Evolutionary conservation across 2,113 vertebrate species (phyloP).

Genomic region (Sinocyclocheilus rhinocerous): DNA sequence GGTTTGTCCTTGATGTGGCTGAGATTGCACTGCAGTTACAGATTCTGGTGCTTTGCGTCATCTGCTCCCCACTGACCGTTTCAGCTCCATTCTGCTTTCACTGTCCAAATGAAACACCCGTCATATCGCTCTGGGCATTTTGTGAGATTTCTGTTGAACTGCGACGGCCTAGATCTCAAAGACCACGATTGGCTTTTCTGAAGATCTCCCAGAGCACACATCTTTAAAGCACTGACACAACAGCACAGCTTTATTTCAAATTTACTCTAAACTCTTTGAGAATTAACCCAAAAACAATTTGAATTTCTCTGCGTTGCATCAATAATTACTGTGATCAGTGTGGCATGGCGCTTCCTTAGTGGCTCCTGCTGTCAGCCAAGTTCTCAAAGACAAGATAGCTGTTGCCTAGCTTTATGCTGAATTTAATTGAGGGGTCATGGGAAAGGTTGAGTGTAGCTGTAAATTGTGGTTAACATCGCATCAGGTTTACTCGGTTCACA

Average conservation of each 20-base stretch:
- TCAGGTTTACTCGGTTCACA: not conserved
- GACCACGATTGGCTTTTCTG: slow-evolving; percentile 32
- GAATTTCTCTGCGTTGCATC: not conserved
- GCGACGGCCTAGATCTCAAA: not conserved
- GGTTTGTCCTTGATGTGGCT: slow-evolving; percentile 23
- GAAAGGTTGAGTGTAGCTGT: slow-evolving; percentile 12
- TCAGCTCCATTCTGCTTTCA: slow-evolving; percentile 12
- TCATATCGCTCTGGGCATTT: slow-evolving; percentile 40
- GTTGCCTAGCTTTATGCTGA: not conserved
- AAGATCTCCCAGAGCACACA: slow-evolving; percentile 10
- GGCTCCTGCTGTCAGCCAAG: not conserved
- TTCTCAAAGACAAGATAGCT: not conserved
- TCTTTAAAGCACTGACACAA: slow-evolving; percentile 11
- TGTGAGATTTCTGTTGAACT: slow-evolving; percentile 18
- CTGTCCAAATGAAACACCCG: slow-evolving; percentile 27
- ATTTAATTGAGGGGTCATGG: slow-evolving; percentile 10
- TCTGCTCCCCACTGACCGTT: slow-evolving; percentile 29
- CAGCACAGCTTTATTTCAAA: not conserved
- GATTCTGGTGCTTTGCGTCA: slow-evolving; percentile 12
- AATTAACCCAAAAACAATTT: not conserved
- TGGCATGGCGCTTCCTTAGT: not conserved
- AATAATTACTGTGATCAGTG: slow-evolving; percentile 3
- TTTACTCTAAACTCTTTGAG: not conserved
- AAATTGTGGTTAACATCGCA: not conserved
- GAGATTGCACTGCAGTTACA: slow-evolving; percentile 36